phyloP scores from a whole-genome alignment of 2,797 vertebrate genomes.

The Lepidocolaptes lacrymiger region DNA sequence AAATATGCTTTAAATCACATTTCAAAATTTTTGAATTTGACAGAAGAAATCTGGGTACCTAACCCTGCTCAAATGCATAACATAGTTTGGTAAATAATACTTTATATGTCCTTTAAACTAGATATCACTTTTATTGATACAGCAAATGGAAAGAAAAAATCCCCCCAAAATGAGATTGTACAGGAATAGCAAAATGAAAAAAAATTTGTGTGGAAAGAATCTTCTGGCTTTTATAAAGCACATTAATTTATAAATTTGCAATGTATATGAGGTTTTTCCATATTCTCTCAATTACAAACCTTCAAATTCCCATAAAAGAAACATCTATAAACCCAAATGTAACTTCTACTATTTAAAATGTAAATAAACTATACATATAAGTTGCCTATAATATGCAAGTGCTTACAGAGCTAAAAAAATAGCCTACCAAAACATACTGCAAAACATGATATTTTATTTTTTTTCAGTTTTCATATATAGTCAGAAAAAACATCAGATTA shows the following conservation, averaged over 20 bases:
- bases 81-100: neutral
- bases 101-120: neutral
- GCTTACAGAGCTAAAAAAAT: neutral
- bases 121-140: neutral
- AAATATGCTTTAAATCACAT: neutral
- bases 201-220: neutral
- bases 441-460: neutral
- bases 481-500: neutral
- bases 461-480: neutral
- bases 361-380: neutral
- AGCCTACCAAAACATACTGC: too few species aligned
- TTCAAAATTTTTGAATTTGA: neutral
- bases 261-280: neutral
- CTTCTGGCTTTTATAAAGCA: neutral
- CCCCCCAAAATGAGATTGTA: neutral
- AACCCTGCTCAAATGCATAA: neutral
- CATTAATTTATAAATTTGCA: neutral
- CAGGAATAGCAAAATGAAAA: neutral
- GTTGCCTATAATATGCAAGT: neutral
- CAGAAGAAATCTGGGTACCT: neutral
- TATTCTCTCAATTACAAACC: neutral
- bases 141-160: neutral
- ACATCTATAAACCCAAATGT: neutral
- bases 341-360: neutral
- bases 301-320: neutral